Evolutionary conservation across 2,113 vertebrate genomes (phyloP), one percentile per base, ranked within the genome.

Genomic region (Hyperoodon ampullatus): DNA sequence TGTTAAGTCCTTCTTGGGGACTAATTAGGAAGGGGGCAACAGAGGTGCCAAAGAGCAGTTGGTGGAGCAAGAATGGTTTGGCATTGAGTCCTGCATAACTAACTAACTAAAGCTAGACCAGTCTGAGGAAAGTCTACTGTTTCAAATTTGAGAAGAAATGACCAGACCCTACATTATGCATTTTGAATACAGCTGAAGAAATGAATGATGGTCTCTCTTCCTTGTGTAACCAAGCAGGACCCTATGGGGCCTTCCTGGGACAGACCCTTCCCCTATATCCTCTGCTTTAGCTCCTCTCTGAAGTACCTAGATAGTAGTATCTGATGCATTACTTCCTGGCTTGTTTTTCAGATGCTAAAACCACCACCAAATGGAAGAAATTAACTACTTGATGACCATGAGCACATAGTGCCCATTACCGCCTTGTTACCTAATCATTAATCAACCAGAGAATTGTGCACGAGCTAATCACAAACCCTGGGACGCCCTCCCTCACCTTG

Each of bases 71-170:
- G 65, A 65, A 24, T 60, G 47, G 61, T 70, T 85, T 77, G 75
- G 26, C 53, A 89, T 80, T 28, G 86, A 90, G 78, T 84, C 63
- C 23, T 74, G 19, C n/a, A 66, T 53, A 92, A 78, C 23, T 39
- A 88, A 84, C 19, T 42, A 87, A 89, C 28, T 23, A 72, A 90
- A 90, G 50, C 70, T n/a, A 93, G 39, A 39, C 21, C 44, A 35
- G 30, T 55, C 14, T 0, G 0, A 84, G 19, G 35, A 72, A 93
- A 66, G 53, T 84, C 12, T 47, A 65, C n/a, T 92, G 92, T 88
- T 97, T 90, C 87, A 89, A 88, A 96, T 23, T 72, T 95, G 53
- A 93, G 58, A 93, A 94, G 68, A 74, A 83, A 92, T 8, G 16
- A 71, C 47, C 60, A 70, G 39, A 77, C 13, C 24, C 24, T 81